Evolutionary conservation across 2,797 vertebrate species (phyloP).

Genomic region (Chaetophractus vellerosus): DNA sequence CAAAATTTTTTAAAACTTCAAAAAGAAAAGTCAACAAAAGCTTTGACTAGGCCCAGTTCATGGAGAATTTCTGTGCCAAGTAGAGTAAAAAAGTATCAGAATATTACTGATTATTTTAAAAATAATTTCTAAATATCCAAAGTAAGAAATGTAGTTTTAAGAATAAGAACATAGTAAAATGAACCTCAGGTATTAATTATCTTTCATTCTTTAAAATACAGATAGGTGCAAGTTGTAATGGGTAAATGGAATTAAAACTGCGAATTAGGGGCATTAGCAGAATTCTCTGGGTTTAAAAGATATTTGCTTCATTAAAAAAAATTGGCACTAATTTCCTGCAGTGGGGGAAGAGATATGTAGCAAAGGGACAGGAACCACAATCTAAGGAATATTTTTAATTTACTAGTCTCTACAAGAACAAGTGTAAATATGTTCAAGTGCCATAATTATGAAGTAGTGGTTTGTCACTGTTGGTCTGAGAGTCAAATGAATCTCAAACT

Average conservation of each 20-base stretch:
- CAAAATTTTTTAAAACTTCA: conserved; percentile 80
- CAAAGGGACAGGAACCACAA: too few species aligned
- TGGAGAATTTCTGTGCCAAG: background rate
- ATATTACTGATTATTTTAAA: conserved; percentile 1
- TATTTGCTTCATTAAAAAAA: background rate
- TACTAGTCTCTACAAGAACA: background rate
- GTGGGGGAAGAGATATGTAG: background rate
- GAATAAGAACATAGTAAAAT: background rate
- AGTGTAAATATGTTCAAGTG: background rate
- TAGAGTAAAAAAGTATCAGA: background rate
- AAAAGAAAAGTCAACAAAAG: conserved; percentile 53
- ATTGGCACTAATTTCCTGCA: conserved; percentile 69
- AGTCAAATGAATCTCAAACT: background rate
- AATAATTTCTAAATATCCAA: background rate
- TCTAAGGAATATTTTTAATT: background rate
- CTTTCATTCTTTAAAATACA: background rate
- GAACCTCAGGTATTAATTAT: background rate
- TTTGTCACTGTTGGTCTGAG: background rate
- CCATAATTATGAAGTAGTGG: background rate
- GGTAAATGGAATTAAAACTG: background rate
- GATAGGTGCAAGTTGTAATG: background rate
- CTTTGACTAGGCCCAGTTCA: background rate
- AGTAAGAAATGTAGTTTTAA: conserved; percentile 32
- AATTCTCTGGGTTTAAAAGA: conserved; percentile 35
- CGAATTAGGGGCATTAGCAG: background rate